Percentiles rank a stretch among this genome's conserved stretches.
Evolutionary conservation across 1,140 invertebrate species (phyloP).

Genomic region (Drosophila paulistorum): DNA sequence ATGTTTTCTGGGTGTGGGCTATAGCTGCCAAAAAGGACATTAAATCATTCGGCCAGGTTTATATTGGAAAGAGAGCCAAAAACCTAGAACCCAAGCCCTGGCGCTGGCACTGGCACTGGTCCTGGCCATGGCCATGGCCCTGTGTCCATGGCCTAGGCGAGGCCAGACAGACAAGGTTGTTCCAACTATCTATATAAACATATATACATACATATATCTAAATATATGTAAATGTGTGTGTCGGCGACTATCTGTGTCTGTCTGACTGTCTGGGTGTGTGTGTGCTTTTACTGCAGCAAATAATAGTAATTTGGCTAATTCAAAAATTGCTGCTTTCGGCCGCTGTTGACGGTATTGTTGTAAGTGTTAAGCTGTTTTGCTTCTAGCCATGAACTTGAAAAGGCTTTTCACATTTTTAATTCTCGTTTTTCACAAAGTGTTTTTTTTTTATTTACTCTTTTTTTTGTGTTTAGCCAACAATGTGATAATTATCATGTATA

Average conservation of each 20-base stretch:
- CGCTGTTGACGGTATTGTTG: constrained; percentile 34
- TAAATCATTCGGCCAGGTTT: constrained; percentile 74
- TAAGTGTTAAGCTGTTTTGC: constrained; percentile 13
- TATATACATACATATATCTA: constrained; percentile 5
- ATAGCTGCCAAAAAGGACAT: constrained; percentile 76
- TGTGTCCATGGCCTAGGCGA: constrained; percentile 58
- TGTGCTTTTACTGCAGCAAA: constrained; percentile 62
- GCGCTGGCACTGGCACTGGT: constrained; percentile 31
- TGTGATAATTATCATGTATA: constrained; percentile 72
- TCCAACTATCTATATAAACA: constrained; percentile 27
- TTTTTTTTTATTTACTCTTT: constrained; percentile 6
- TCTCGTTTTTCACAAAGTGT: constrained; percentile 13
- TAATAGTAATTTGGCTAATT: constrained; percentile 81
- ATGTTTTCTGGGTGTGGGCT: constrained; percentile 48
- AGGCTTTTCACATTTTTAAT: constrained; percentile 42
- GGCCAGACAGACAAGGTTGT: constrained; percentile 69
- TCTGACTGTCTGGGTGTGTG: constrained; percentile 13
- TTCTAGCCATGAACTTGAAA: constrained; percentile 77
- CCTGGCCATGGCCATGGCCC: constrained; percentile 20
- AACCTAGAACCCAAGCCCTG: constrained; percentile 45
- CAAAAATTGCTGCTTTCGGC: constrained; percentile 71
- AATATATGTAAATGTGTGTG: constrained; percentile 28
- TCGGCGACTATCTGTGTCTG: constrained; percentile 13
- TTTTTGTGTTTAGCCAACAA: constrained; percentile 47
- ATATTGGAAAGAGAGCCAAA: constrained; percentile 43